Conservation (phyloP, 2,797 vertebrate genomes). For the Sternotherus odoratus region DNA sequence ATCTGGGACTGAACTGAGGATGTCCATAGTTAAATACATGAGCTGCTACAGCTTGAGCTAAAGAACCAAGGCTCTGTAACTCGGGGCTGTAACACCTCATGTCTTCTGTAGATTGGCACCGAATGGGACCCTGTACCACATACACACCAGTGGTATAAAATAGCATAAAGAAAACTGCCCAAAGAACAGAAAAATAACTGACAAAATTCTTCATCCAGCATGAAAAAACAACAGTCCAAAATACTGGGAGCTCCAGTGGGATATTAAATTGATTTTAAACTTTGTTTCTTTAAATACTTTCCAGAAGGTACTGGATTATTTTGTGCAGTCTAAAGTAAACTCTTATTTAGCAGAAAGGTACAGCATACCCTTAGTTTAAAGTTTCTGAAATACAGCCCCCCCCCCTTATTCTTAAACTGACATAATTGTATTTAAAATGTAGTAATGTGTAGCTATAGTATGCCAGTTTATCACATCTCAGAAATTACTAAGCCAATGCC, state of each 20-base stretch:
- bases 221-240: slow-evolving; percentile 39
- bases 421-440: slow-evolving; percentile 35
- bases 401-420: neutral
- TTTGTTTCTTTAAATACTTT: slow-evolving; percentile 43
- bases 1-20: neutral
- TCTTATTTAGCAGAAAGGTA: slow-evolving; percentile 10
- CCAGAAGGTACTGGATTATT: slow-evolving; percentile 33
- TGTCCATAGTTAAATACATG: neutral
- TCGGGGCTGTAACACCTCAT: neutral
- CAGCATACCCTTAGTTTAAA: slow-evolving; percentile 1
- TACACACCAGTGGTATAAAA: neutral
- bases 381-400: slow-evolving; percentile 21
- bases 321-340: slow-evolving; percentile 23
- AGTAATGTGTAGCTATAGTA: neutral
- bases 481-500: neutral
- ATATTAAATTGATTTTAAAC: slow-evolving; percentile 41
- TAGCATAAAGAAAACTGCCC: slow-evolving; percentile 26
- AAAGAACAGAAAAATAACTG: slow-evolving; percentile 42
- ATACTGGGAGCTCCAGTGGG: slow-evolving; percentile 21
- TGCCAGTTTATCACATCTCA: neutral
- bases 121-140: neutral
- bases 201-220: slow-evolving; percentile 43
- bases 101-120: neutral
- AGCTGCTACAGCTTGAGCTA: neutral
- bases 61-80: neutral